Percentiles rank a stretch among this genome's conserved stretches.
Conservation (phyloP, 2,888 invertebrate species). For the Peribatodes rhomboidaria region DNA sequence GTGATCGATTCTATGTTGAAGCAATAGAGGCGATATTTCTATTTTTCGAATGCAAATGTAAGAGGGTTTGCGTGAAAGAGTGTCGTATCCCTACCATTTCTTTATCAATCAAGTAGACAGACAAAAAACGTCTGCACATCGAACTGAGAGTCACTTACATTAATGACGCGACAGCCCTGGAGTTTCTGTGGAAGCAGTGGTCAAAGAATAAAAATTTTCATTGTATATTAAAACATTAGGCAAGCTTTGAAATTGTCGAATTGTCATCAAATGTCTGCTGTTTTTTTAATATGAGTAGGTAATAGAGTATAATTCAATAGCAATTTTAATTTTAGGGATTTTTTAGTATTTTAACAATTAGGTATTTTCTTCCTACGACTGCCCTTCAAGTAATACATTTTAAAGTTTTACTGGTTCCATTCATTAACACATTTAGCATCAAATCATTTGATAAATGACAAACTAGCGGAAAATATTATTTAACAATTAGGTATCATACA, state of each 20-base stretch:
- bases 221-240: too few species aligned
- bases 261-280: too few species aligned
- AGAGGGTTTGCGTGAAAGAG: slow-evolving; percentile 51
- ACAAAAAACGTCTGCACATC: slow-evolving; percentile 79
- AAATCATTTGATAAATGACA: too few species aligned
- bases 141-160: slow-evolving; percentile 81
- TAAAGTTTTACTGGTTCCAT: too few species aligned
- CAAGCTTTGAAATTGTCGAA: too few species aligned
- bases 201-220: slow-evolving; percentile 58
- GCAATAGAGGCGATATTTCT: slow-evolving; percentile 22
- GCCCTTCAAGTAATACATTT: not conserved
- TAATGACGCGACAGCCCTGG: slow-evolving; percentile 73
- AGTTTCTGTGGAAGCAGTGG: slow-evolving; percentile 50
- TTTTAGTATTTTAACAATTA: too few species aligned
- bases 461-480: too few species aligned
- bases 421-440: too few species aligned
- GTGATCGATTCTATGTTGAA: slow-evolving; percentile 16
- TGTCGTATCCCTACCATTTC: slow-evolving; percentile 78
- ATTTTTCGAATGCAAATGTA: slow-evolving; percentile 2
- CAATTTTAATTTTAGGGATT: too few species aligned
- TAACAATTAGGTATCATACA: too few species aligned
- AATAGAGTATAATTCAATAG: too few species aligned
- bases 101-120: slow-evolving; percentile 82
- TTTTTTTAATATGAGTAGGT: too few species aligned
- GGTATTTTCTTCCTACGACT: not conserved